A percentile compares a stretch with the other conserved stretches of the same genome.
phyloP scores from a whole-genome alignment of 1,140 invertebrate species.

The Sweltsa coloradensis region DNA sequence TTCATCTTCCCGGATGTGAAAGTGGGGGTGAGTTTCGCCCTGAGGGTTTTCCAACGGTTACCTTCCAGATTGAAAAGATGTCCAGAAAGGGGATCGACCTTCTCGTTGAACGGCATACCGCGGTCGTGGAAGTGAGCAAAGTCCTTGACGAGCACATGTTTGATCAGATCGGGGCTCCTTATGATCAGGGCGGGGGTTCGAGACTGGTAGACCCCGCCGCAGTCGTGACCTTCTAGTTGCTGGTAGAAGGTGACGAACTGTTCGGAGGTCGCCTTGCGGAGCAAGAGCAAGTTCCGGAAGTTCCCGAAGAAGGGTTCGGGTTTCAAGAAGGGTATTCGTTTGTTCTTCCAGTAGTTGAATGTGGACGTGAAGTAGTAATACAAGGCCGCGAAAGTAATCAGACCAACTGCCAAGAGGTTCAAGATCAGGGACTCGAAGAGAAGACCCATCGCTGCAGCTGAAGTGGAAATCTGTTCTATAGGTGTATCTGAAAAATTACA shows the following conservation, averaged over 20 bases:
- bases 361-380: conserved; percentile 24
- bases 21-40: conserved; percentile 22
- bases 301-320: conserved; percentile 27
- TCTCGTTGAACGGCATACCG: conserved; percentile 18
- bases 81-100: not conserved
- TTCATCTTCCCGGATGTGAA: conserved; percentile 26
- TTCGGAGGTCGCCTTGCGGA: conserved; percentile 15
- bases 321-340: conserved; percentile 20
- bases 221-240: not conserved
- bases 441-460: too few relatives aligned
- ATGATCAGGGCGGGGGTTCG: conserved; percentile 19
- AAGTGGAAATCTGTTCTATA: too few relatives aligned
- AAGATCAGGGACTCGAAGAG: not conserved
- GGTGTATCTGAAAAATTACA: too few relatives aligned
- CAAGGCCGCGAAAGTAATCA: not conserved
- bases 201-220: conserved; percentile 20
- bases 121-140: conserved; percentile 19
- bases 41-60: conserved; percentile 8
- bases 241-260: not conserved
- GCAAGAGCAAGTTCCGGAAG: conserved; percentile 14
- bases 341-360: conserved; percentile 30
- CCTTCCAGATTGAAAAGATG: conserved; percentile 19
- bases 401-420: not conserved
- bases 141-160: conserved; percentile 21
- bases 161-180: conserved; percentile 22